Conservation (phyloP, 2,113 vertebrate species). For the Ochotona princeps region DNA sequence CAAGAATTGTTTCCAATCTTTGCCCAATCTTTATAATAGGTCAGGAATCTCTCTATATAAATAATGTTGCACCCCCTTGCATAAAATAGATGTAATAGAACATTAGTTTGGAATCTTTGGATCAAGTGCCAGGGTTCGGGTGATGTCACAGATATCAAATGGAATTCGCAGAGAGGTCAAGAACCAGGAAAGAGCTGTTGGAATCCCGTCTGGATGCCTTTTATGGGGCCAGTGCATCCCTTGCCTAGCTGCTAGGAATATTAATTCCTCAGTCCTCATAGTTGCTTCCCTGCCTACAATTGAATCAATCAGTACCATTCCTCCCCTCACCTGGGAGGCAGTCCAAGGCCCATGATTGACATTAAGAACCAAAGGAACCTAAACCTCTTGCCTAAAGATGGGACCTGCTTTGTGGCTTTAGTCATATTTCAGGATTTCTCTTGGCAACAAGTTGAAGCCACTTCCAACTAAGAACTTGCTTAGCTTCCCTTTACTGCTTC, state of each 20-base stretch:
- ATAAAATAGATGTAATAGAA: neutral
- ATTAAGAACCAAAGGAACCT: neutral
- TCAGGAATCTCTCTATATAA: neutral
- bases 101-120: neutral
- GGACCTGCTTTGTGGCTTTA: no score
- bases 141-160: neutral
- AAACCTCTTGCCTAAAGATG: neutral
- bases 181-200: neutral
- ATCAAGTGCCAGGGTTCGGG: neutral
- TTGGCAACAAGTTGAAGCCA: neutral
- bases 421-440: neutral
- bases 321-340: neutral
- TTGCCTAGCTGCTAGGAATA: neutral
- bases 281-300: neutral
- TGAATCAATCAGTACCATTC: neutral
- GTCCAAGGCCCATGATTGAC: neutral
- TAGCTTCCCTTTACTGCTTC: neutral
- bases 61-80: neutral
- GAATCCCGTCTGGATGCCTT: neutral
- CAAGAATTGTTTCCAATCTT: neutral
- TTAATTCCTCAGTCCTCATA: neutral
- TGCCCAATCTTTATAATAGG: neutral
- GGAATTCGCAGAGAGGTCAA: neutral
- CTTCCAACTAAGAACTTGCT: neutral
- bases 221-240: no score